phyloP scores from a whole-genome alignment of 2,888 invertebrate genomes.

The Ichneumoninae sp. region DNA sequence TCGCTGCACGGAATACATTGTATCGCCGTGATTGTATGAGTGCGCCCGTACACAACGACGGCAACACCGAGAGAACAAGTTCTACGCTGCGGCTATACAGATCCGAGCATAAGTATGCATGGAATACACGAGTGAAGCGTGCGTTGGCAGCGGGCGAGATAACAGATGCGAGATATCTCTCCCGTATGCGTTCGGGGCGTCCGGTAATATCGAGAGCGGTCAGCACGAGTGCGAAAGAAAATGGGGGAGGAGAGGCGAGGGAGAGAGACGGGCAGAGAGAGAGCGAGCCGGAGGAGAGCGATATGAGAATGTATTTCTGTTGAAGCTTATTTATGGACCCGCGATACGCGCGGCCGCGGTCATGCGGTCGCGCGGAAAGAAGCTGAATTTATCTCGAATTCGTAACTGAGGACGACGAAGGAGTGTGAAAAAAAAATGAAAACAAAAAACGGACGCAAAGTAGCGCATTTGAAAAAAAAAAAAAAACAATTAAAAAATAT shows the following conservation, averaged over 20 bases:
- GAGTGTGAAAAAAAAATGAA: slow-evolving; percentile 30
- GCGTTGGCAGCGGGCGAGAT: slow-evolving; percentile 68
- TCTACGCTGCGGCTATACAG: slow-evolving; percentile 8
- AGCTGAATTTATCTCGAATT: slow-evolving; percentile 64
- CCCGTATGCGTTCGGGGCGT: slow-evolving; percentile 62
- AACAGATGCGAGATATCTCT: slow-evolving; percentile 75
- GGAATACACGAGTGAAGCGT: slow-evolving; percentile 30
- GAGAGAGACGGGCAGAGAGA: slow-evolving; percentile 1
- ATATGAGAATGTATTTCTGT: slow-evolving; percentile 79
- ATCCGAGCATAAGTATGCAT: slow-evolving; percentile 31
- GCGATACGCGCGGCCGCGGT: slow-evolving; percentile 74
- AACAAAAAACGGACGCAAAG: slow-evolving; percentile 16
- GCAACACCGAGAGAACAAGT: background rate
- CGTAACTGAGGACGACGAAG: slow-evolving; percentile 37
- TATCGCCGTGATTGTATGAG: background rate
- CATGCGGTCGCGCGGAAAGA: slow-evolving; percentile 58
- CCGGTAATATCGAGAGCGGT: slow-evolving; percentile 73
- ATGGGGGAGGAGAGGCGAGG: background rate
- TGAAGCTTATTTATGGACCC: slow-evolving; percentile 77
- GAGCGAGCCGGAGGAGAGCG: slow-evolving; percentile 52
- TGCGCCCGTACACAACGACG: slow-evolving; percentile 4
- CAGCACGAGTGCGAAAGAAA: slow-evolving; percentile 38
- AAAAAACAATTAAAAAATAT: slow-evolving; percentile 1
- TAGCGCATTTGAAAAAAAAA: slow-evolving; percentile 15
- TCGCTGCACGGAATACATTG: slow-evolving; percentile 13